Percentiles rank a stretch among this genome's conserved stretches.
Evolutionary conservation across 2,888 invertebrate genomes (phyloP).

Genomic region (Octodonta nipae): DNA sequence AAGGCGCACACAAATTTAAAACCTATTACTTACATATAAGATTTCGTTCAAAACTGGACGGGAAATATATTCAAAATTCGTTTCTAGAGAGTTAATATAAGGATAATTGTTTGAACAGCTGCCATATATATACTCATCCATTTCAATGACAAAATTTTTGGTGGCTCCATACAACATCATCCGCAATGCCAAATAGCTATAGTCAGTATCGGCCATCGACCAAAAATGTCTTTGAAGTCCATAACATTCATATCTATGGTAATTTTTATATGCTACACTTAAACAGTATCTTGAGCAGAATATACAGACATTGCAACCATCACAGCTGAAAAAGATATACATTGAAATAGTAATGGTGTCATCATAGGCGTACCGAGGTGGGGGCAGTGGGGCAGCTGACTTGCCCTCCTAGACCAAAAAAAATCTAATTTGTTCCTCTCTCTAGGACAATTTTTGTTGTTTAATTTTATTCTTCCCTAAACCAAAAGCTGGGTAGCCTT

Average conservation of each 20-base stretch:
- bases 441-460: too few relatives aligned
- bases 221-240: slow-evolving; percentile 22
- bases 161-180: slow-evolving; percentile 20
- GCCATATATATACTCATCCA: slow-evolving; percentile 10
- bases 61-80: slow-evolving; percentile 14
- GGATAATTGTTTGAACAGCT: slow-evolving; percentile 15
- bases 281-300: slow-evolving; percentile 18
- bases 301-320: slow-evolving; percentile 17
- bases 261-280: slow-evolving; percentile 12
- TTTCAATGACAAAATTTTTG: slow-evolving; percentile 12
- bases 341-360: too few relatives aligned
- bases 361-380: too few relatives aligned
- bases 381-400: too few relatives aligned
- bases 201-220: slow-evolving; percentile 16
- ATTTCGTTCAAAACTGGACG: slow-evolving; percentile 13
- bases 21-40: slow-evolving; percentile 19
- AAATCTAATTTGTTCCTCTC: too few relatives aligned
- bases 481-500: too few relatives aligned
- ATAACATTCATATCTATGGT: slow-evolving; percentile 22
- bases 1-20: too few relatives aligned
- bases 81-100: slow-evolving; percentile 13
- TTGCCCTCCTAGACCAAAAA: too few relatives aligned
- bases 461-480: too few relatives aligned
- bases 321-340: slow-evolving; percentile 15
- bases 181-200: slow-evolving; percentile 19